A percentile compares a stretch with the other conserved stretches of the same genome.
Evolutionary conservation across 2,113 vertebrate species (phyloP).

Genomic region (Myxocyprinus asiaticus): DNA sequence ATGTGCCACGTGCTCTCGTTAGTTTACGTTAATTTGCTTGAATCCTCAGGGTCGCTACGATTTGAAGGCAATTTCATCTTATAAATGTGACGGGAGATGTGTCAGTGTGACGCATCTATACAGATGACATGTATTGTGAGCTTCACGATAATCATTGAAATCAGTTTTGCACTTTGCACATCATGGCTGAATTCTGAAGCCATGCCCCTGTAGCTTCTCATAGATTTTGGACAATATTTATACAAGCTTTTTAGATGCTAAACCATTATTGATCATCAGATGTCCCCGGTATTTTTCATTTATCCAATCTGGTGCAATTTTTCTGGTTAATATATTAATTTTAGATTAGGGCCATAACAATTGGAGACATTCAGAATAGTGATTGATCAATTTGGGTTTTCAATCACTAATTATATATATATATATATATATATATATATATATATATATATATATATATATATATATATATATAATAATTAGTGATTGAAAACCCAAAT

Average conservation of each 20-base stretch:
- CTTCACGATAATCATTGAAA: background rate
- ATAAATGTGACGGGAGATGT: background rate
- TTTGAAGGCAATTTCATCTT: background rate
- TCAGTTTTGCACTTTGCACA: constrained; percentile 62
- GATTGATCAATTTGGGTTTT: too few relatives aligned
- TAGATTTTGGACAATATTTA: background rate
- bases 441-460: too few relatives aligned
- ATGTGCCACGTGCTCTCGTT: constrained; percentile 7
- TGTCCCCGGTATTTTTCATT: too few relatives aligned
- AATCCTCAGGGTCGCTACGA: background rate
- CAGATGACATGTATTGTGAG: background rate
- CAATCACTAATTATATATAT: too few relatives aligned
- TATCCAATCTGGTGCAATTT: too few relatives aligned
- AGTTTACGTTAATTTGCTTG: constrained; percentile 1
- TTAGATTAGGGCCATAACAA: too few relatives aligned
- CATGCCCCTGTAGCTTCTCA: background rate
- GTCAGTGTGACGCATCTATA: background rate
- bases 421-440: too few relatives aligned
- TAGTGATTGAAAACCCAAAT: too few relatives aligned
- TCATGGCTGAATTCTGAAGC: background rate
- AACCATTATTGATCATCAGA: background rate
- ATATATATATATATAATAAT: too few relatives aligned
- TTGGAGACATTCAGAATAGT: too few relatives aligned
- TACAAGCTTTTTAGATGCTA: constrained; percentile 2
- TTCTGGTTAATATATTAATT: too few relatives aligned